phyloP scores from a whole-genome alignment of 92 coral and sea anemone genomes.

The Nematostella vectensis region DNA sequence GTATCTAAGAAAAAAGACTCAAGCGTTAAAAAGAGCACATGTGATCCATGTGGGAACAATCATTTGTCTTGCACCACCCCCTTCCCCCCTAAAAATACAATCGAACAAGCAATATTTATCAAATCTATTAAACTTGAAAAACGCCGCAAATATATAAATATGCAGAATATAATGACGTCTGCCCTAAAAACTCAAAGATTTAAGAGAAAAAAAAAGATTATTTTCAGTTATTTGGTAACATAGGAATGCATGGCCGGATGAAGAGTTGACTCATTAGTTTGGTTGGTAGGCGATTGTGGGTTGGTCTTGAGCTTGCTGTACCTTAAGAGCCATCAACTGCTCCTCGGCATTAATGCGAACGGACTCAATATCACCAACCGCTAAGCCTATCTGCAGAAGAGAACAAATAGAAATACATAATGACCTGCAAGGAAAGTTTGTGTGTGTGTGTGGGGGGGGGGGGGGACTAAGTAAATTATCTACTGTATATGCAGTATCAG shows the following conservation, averaged over 20 bases:
- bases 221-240: no score
- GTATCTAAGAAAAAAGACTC: slow-evolving; percentile 23
- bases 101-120: no score
- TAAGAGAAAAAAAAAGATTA: no score
- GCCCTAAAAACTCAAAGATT: no score
- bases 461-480: not conserved
- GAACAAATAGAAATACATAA: not conserved
- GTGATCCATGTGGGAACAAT: not conserved
- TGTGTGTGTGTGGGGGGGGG: not conserved
- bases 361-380: slow-evolving; percentile 91
- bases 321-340: slow-evolving; percentile 64
- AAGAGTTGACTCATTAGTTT: no score
- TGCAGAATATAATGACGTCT: no score
- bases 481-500: no score
- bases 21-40: not conserved
- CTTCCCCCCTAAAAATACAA: not conserved
- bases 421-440: not conserved
- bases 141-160: no score
- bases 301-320: no score
- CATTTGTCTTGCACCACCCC: not conserved
- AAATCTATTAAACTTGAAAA: no score
- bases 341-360: slow-evolving; percentile 81
- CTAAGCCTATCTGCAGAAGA: slow-evolving; percentile 78
- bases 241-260: no score
- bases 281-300: no score